A percentile compares a stretch with the other conserved stretches of the same genome.
Evolutionary conservation across 2,797 vertebrate genomes (phyloP).

Genomic region (Epinephelus coioides): DNA sequence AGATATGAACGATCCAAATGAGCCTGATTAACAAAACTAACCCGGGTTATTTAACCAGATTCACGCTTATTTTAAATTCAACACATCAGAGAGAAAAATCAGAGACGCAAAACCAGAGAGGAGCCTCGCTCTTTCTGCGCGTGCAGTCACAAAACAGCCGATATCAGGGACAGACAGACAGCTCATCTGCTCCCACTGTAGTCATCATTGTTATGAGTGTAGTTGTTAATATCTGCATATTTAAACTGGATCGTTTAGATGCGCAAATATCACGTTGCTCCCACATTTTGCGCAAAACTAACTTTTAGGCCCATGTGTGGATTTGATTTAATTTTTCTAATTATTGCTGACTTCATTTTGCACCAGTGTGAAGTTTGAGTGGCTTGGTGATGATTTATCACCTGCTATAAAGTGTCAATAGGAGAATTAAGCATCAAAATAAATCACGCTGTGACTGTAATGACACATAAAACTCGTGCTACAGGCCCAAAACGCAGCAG

Average conservation of each 20-base stretch:
- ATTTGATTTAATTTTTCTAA: background rate
- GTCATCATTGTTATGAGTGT: background rate
- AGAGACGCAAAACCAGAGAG: background rate
- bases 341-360: background rate
- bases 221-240: background rate
- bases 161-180: background rate
- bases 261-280: background rate
- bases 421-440: background rate
- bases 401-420: background rate
- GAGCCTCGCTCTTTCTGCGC: background rate
- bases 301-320: background rate
- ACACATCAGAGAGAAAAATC: background rate
- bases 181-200: background rate
- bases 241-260: background rate
- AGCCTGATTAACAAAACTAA: background rate
- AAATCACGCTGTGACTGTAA: background rate
- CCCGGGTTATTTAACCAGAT: background rate
- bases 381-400: background rate
- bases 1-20: background rate
- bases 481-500: background rate
- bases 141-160: background rate
- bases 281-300: background rate
- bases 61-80: rapidly evolving
- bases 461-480: background rate
- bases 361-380: background rate